These are phyloP conservation scores for Epinephelus malabaricus DNA, from an alignment of 2,797 vertebrate species.

Conservation along the genomic window DNA sequence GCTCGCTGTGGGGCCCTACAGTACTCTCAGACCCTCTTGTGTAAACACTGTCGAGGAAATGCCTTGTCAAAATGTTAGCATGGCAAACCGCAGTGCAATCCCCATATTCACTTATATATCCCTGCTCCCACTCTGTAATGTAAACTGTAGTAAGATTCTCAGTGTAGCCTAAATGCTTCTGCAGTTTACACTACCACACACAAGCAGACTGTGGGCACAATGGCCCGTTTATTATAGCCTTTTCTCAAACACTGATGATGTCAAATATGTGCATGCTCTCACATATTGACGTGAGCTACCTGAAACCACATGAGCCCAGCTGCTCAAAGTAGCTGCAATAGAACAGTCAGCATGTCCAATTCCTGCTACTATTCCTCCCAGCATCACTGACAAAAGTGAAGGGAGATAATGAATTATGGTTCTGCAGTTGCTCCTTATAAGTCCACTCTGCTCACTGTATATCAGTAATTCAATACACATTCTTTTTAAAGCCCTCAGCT, in stretches of 20 bases:
- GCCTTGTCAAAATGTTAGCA: conserved; percentile 73
- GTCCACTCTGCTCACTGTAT: not conserved
- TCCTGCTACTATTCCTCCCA: not conserved
- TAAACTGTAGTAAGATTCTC: conserved; percentile 54
- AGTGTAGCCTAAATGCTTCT: conserved; percentile 29
- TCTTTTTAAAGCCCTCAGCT: not conserved
- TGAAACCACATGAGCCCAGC: conserved; percentile 34
- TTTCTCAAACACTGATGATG: conserved; percentile 17
- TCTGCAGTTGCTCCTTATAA: not conserved
- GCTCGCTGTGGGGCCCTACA: conserved; percentile 31
- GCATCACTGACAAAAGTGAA: conserved; percentile 2
- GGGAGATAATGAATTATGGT: not conserved
- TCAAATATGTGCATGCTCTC: conserved; percentile 16
- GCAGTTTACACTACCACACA: conserved; percentile 27
- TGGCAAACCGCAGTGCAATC: conserved; percentile 35
- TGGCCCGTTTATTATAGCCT: conserved; percentile 1
- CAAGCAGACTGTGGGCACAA: conserved; percentile 11
- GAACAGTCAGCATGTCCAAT: not conserved
- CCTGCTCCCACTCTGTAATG: conserved; percentile 32
- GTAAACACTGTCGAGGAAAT: conserved; percentile 71
- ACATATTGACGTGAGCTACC: conserved; percentile 7
- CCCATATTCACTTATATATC: conserved; percentile 36
- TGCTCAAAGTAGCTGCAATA: not conserved
- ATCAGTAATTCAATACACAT: not conserved
- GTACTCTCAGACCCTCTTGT: conserved; percentile 37